Conservation (phyloP, 2,888 invertebrate genomes). For the Pseudococcus viburni region DNA sequence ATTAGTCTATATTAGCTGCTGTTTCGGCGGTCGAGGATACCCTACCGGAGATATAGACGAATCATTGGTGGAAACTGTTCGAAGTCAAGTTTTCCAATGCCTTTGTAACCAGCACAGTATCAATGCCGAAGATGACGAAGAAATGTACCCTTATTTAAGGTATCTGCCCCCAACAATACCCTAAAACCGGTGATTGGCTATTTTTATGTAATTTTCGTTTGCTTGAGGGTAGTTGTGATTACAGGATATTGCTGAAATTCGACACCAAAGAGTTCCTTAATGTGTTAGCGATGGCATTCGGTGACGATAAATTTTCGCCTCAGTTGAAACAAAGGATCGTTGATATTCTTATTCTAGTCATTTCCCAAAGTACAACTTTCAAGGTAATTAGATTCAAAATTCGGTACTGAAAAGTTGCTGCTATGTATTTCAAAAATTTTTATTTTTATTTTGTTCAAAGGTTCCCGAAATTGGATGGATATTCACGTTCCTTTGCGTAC, state of each 20-base stretch:
- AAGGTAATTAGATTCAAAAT: constrained; percentile 52
- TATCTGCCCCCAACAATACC: constrained; percentile 67
- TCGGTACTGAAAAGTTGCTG: not conserved
- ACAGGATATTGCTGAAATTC: constrained; percentile 81
- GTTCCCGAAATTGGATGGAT: constrained; percentile 77
- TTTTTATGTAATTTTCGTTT: constrained; percentile 45
- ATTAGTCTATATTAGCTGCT: constrained; percentile 88
- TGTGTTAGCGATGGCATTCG: constrained; percentile 87
- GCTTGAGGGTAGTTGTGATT: not conserved
- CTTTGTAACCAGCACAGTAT: constrained; percentile 79
- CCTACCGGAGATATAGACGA: constrained; percentile 79
- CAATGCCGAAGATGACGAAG: constrained; percentile 76
- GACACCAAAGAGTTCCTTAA: constrained; percentile 89
- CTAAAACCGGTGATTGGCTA: not conserved
- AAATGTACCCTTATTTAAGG: constrained; percentile 79
- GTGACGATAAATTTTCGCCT: constrained; percentile 83
- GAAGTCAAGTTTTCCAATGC: constrained; percentile 81
- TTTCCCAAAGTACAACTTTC: constrained; percentile 64
- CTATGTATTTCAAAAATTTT: not conserved
- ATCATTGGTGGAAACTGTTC: constrained; percentile 74
- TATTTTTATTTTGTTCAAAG: constrained; percentile 69
- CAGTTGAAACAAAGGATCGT: constrained; percentile 84
- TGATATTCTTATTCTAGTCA: constrained; percentile 78
- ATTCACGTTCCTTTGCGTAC: constrained; percentile 74
- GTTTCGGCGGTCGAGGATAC: constrained; percentile 88